Conservation (phyloP, 2,888 invertebrate genomes). For the Amblyjoppa fuscipennis region DNA sequence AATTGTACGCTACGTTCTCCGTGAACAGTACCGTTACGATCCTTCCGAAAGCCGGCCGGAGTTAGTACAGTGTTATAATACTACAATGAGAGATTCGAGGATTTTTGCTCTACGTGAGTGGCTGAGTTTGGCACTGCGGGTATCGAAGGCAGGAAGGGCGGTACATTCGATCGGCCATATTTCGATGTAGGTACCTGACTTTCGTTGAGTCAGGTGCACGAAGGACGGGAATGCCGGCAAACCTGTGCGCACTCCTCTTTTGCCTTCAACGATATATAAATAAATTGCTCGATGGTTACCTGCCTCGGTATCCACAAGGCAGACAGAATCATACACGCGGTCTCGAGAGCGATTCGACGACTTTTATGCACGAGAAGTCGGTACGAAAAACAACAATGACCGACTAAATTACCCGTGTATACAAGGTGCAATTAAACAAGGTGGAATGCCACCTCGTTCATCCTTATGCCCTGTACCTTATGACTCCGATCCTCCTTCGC, state of each 20-base stretch:
- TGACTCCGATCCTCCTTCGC: constrained; percentile 39
- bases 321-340: constrained; percentile 3
- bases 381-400: constrained; percentile 49
- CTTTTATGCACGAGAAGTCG: constrained; percentile 22
- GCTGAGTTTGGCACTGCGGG: constrained; percentile 23
- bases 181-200: constrained; percentile 56
- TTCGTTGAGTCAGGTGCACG: constrained; percentile 68
- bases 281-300: constrained; percentile 54
- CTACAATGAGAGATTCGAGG: constrained; percentile 61
- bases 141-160: constrained; percentile 32
- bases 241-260: constrained; percentile 35
- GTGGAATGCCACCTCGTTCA: constrained; percentile 59
- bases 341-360: constrained; percentile 10
- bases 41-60: constrained; percentile 29
- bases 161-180: constrained; percentile 54
- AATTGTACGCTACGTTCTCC: constrained; percentile 17
- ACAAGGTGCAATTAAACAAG: constrained; percentile 65
- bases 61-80: constrained; percentile 46
- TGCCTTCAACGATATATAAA: constrained; percentile 59
- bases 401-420: constrained; percentile 53
- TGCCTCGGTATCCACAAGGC: constrained; percentile 15
- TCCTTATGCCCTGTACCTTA: constrained; percentile 32
- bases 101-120: constrained; percentile 61
- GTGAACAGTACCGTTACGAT: constrained; percentile 64
- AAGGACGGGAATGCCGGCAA: constrained; percentile 38